Base-by-base conservation (phyloP, 2,888 invertebrate species). In the Pediacus dermestoides region DNA sequence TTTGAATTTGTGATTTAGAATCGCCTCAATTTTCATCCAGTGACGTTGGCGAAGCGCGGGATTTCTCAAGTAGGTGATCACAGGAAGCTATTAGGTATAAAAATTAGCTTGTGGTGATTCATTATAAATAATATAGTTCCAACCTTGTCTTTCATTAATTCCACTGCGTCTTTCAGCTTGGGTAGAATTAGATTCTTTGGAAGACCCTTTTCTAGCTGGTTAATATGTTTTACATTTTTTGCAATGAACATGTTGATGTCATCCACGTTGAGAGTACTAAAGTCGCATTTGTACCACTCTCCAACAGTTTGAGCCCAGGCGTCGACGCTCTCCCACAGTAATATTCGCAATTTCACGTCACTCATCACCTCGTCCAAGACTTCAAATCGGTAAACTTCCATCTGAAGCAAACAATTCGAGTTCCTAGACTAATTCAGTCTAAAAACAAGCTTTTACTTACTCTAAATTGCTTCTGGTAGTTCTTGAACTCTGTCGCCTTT, bases 381-480 rank as follows among this genome's bases (percentile, higher is more conserved):
- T 50, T 90, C 90, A 60, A 87, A 81, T 57, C 88, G 76, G 0
- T 88, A 85, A 9, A 90, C 81, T 58, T 91, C 90, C 47, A 92
- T 79, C 82, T 88, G 55, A 16, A n/a, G n/a, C 13, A 30, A 14
- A 30, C 26, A 26, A 26, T 9, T 26, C 10, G 26, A 9, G 9
- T 26, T 26, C 10, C 25, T 39, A 26, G n/a, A n/a, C n/a, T n/a
- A n/a, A n/a, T n/a, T n/a, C n/a, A n/a, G n/a, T n/a, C n/a, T n/a
- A n/a, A n/a, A n/a, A n/a, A n/a, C n/a, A n/a, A n/a, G n/a, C n/a
- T n/a, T n/a, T 33, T 16, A 46, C 44, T 50, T 66, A 87, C 88
- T 74, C 85, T 84, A 58, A 92, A 90, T 60, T 85, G 80, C 63
- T 86, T 89, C 66, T 93, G 92, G 71, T 88, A 85, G 1, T 78